Conservation (phyloP, 2,113 vertebrate genomes). For the Murina feae region DNA sequence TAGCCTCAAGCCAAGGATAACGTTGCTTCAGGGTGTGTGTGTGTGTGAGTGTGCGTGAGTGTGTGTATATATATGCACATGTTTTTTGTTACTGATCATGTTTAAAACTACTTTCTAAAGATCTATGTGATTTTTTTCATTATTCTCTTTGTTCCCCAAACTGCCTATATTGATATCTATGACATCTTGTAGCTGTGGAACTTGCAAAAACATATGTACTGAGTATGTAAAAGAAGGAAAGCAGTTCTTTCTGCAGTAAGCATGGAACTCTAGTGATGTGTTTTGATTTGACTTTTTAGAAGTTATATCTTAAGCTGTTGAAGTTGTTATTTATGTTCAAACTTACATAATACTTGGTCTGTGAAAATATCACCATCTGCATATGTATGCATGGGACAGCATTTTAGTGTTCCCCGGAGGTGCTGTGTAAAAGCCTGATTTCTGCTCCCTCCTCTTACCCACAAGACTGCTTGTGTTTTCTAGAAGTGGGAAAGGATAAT, state of each 20-base stretch:
- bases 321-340: not conserved
- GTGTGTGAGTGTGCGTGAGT: too few species aligned
- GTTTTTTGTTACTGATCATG: not conserved
- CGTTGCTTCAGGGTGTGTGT: not conserved
- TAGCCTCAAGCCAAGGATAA: not conserved
- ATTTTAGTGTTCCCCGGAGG: not conserved
- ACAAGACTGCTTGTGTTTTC: constrained; percentile 63
- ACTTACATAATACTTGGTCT: not conserved
- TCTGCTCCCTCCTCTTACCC: constrained; percentile 30
- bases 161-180: not conserved
- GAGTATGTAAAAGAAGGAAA: not conserved
- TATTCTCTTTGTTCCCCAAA: not conserved
- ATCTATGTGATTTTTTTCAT: not conserved
- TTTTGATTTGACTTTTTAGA: not conserved
- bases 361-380: not conserved
- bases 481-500: constrained; percentile 64
- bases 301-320: not conserved
- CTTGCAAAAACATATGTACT: not conserved
- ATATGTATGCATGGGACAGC: not conserved
- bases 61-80: not conserved
- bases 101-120: constrained; percentile 1
- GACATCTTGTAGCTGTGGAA: not conserved
- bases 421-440: not conserved
- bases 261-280: not conserved
- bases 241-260: not conserved